Base-by-base conservation (phyloP, 1,140 invertebrate species). In the Heterodera carotae region DNA sequence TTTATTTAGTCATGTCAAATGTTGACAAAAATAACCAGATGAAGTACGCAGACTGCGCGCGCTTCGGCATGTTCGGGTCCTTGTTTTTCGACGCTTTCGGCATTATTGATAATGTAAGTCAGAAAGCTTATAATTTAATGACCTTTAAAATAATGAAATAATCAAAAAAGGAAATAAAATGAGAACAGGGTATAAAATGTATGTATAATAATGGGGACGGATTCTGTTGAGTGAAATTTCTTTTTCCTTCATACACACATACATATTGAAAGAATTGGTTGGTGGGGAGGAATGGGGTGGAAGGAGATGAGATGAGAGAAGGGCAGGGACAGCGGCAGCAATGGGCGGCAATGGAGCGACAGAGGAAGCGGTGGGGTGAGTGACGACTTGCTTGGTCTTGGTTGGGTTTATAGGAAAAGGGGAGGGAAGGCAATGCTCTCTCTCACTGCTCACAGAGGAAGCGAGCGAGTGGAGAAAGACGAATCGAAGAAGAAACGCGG, bases 21-120 rank as follows among this genome's bases (percentile, higher is more conserved):
- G 5, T 22, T 18, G 12, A 22, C 48, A 56, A 56, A 4, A 56
- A 56, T 18, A 22, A 89, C 72, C 72, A 56, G 39, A 74, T 62
- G 43, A 74, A 56, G 43, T 74, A 74, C 7, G 56, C 95, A 3
- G 93, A 92, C 34, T 91, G 89, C 1, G 95, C 92, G 22, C 94
- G 90, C 85, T 98, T 98, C 0, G 96, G 96, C 83, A 91, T 93
- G 85, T 94, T 93, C 4, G 91, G 91, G 87, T 97, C 95, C 83
- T 92, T 93, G 67, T 93, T 92, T 81, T 93, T 92, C 84, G 72
- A 59, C 12, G 72, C 72, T 62, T 74, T 74, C 31, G 72, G 72
- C 72, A 74, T 74, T 74, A 15, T 74, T 29, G n/a, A n/a, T n/a
- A 29, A 31, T 27, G 62, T 6, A 8, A 43, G 12, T 43, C 6